These are phyloP conservation scores for Drosophila santomea DNA, from an alignment of 1,140 invertebrate genomes.

Conservation along the genomic window DNA sequence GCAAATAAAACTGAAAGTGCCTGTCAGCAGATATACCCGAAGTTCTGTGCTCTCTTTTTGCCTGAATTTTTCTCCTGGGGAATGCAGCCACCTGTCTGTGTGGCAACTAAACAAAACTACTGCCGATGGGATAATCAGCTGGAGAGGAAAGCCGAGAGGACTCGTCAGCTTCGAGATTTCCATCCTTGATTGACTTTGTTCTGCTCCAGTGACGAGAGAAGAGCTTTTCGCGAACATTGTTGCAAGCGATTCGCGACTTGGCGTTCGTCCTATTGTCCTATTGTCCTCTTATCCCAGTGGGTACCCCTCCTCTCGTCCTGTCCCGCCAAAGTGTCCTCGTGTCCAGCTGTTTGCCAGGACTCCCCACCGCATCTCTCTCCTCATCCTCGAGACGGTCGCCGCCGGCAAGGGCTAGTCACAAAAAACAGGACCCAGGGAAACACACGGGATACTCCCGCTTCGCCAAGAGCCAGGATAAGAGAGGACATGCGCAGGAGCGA, in stretches of 20 bases:
- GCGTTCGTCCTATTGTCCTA: slow-evolving; percentile 2
- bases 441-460: slow-evolving; percentile 11
- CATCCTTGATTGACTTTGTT: slow-evolving; percentile 63
- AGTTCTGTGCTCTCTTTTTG: neutral
- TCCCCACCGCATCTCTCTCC: neutral
- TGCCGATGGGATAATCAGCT: slow-evolving; percentile 72
- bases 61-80: slow-evolving; percentile 13
- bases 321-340: slow-evolving; percentile 49
- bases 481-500: slow-evolving; percentile 26
- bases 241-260: slow-evolving; percentile 39
- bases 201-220: slow-evolving; percentile 44
- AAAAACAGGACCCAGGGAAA: slow-evolving; percentile 29
- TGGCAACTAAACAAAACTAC: slow-evolving; percentile 61
- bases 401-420: slow-evolving; percentile 68
- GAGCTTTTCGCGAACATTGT: slow-evolving; percentile 44
- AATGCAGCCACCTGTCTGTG: slow-evolving; percentile 66
- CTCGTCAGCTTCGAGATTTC: slow-evolving; percentile 44
- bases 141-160: slow-evolving; percentile 8
- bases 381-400: slow-evolving; percentile 36
- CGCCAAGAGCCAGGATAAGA: slow-evolving; percentile 3
- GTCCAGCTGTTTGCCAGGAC: slow-evolving; percentile 32
- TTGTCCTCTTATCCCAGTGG: neutral
- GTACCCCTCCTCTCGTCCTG: neutral
- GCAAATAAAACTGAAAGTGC: slow-evolving; percentile 80
- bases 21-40: slow-evolving; percentile 33